phyloP scores from a whole-genome alignment of 2,113 vertebrate genomes.

The Phaetusa simplex region DNA sequence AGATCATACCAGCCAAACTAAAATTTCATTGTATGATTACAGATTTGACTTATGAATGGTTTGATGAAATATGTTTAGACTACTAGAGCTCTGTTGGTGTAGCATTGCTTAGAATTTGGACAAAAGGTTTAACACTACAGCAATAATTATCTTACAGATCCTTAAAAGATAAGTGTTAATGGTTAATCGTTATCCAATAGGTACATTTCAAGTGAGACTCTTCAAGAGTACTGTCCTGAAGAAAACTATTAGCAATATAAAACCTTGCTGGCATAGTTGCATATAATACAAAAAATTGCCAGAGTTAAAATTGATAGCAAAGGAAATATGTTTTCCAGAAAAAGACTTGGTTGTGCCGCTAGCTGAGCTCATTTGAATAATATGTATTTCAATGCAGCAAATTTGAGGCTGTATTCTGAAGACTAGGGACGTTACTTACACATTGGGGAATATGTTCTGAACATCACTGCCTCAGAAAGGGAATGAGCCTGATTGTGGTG shows the following conservation, averaged over 20 bases:
- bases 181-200: background rate
- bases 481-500: background rate
- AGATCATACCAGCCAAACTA: background rate
- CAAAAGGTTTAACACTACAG: background rate
- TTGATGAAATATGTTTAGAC: background rate
- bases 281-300: background rate
- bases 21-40: background rate
- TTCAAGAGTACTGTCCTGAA: background rate
- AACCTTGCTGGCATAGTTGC: background rate
- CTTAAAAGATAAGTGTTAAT: background rate
- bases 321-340: background rate
- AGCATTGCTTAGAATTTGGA: background rate
- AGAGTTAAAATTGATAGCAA: background rate
- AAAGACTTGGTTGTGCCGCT: background rate
- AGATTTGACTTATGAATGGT: background rate
- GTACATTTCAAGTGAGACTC: background rate
- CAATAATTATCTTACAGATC: background rate
- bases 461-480: background rate
- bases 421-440: background rate
- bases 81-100: background rate
- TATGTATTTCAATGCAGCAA: background rate
- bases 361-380: background rate
- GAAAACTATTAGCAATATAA: background rate
- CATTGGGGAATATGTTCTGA: background rate
- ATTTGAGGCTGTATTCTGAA: background rate